Base-by-base conservation (phyloP, 2,113 vertebrate species). In the Geococcyx californianus region DNA sequence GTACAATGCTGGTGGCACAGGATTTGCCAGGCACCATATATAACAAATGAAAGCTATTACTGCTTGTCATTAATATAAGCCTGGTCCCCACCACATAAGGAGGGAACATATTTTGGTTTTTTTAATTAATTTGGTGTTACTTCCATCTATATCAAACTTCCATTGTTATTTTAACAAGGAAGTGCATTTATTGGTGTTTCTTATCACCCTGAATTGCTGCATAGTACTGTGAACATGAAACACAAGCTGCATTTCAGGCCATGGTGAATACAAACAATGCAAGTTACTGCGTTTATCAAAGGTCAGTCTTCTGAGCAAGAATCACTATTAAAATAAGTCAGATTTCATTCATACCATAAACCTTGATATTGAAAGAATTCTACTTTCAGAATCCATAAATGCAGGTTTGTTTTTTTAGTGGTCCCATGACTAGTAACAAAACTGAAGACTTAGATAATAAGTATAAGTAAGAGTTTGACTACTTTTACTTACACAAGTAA, bases 321-420 rank as follows among this genome's bases (percentile, higher is more conserved):
- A 52, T 54, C 64, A 54, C 72, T 88, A 59, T 70, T 91, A 94
- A 91, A 92, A 88, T 69, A 95, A 93, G 64, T 51, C 89, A 82
- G 72, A 84, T 90, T 95, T 92, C 76, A 93, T 92, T 92, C 93
- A 78, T 40, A 90, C 59, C 74, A 63, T 36, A 69, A 86, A 76
- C 75, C 62, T 44, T 76, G 69, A 49, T 88, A 95, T 29, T 11
- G 1, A 49, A 95, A 88, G 24, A 89, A 87, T 84, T 55, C 63
- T 78, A 66, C 67, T 91, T 95, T 72, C 36, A 92, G 74, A 93
- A 94, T 93, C 34, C 84, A 91, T 88, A 95, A 93, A 34, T 8
- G 42, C 42, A 67, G 42, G 59, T 77, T 93, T 94, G 63, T 16
- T 73, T 89, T 84, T 79, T 74, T 19, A 84, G 86, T 90, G 84